Percentiles rank a stretch among this genome's conserved stretches.
Conservation (phyloP, 2,888 invertebrate species). For the Spodoptera littoralis region DNA sequence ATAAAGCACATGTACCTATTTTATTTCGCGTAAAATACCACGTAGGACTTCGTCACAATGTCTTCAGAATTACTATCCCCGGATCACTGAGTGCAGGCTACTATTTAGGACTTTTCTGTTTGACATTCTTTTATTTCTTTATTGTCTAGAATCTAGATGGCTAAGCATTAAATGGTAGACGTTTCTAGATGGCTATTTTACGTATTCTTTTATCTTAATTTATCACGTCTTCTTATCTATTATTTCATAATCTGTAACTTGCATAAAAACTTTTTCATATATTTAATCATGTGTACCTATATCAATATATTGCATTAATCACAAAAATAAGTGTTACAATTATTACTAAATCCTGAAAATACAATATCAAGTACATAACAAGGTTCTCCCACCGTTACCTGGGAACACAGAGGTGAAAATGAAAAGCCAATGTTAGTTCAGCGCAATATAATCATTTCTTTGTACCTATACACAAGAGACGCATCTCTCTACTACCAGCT, state of each 20-base stretch:
- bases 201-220: slow-evolving; percentile 16
- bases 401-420: slow-evolving; percentile 28
- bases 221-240: not conserved
- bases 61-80: too few species aligned
- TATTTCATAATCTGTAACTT: not conserved
- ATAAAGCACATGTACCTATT: not conserved
- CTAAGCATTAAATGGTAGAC: slow-evolving; percentile 58
- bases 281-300: not conserved
- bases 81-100: slow-evolving; percentile 2
- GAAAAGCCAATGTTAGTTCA: slow-evolving; percentile 71
- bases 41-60: too few species aligned
- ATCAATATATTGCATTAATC: too few species aligned
- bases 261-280: slow-evolving; percentile 16
- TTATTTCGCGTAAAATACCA: slow-evolving; percentile 41
- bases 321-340: too few species aligned
- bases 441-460: slow-evolving; percentile 87
- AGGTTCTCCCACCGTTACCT: too few species aligned
- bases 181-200: slow-evolving; percentile 76
- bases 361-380: too few species aligned
- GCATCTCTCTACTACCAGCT: slow-evolving; percentile 79
- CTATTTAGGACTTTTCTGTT: slow-evolving; percentile 36
- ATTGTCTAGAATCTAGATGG: slow-evolving; percentile 74
- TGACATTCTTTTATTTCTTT: slow-evolving; percentile 60
- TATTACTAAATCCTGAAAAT: too few species aligned
- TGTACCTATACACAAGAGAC: slow-evolving; percentile 85